Conservation (phyloP, 2,113 vertebrate species). For the Centropristis striata region DNA sequence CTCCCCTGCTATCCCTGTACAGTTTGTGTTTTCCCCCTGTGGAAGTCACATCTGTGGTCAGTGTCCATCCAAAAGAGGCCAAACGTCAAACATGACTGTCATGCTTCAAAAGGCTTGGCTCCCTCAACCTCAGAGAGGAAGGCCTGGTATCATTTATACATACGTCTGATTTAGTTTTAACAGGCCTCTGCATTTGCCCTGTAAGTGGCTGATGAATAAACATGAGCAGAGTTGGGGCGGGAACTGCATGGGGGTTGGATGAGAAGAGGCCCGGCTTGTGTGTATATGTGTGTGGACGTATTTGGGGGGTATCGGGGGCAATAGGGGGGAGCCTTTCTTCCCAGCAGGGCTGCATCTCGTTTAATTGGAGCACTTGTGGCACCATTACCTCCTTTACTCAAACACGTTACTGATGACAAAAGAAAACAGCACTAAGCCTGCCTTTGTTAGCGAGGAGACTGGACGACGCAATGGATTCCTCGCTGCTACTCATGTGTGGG, state of each 20-base stretch:
- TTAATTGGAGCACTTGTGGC: conserved; percentile 87
- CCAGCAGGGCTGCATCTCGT: conserved; percentile 82
- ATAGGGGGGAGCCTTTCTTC: conserved; percentile 74
- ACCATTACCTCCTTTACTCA: conserved; percentile 84
- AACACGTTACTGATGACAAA: conserved; percentile 85
- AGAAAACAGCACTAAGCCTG: conserved; percentile 83
- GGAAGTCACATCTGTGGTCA: conserved; percentile 39
- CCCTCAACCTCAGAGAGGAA: conserved; percentile 47
- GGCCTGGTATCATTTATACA: conserved; percentile 71
- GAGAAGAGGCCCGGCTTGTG: conserved; percentile 67
- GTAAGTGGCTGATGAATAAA: conserved; percentile 87
- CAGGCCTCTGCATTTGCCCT: conserved; percentile 78
- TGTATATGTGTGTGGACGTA: conserved; percentile 34
- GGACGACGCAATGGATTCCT: conserved; percentile 76
- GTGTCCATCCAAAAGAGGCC: not conserved
- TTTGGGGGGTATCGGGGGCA: conserved; percentile 64
- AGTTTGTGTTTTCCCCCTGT: conserved; percentile 39
- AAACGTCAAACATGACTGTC: conserved; percentile 42
- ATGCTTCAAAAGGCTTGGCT: conserved; percentile 36
- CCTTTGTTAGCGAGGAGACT: conserved; percentile 74
- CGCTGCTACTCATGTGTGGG: conserved; percentile 75
- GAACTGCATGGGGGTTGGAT: conserved; percentile 66
- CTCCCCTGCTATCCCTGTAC: conserved; percentile 22
- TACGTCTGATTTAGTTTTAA: conserved; percentile 82
- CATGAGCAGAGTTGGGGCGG: conserved; percentile 80